Conservation (phyloP, 2,797 vertebrate genomes). For the Spondyliosoma cantharus region DNA sequence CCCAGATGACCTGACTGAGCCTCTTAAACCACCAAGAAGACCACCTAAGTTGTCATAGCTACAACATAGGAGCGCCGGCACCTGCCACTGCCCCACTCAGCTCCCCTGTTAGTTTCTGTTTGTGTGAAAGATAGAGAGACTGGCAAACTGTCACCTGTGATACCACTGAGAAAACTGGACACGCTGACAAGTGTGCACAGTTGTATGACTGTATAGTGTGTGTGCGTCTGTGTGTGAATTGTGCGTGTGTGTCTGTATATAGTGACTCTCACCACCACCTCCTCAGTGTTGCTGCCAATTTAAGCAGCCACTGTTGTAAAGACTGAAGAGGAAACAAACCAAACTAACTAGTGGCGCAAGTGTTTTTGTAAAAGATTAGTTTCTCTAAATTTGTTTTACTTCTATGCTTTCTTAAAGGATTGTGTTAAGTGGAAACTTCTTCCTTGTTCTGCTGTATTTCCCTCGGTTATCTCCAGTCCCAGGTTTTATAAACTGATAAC, state of each 20-base stretch:
- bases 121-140: constrained; percentile 35
- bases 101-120: constrained; percentile 51
- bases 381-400: constrained; percentile 74
- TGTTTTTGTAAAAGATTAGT: constrained; percentile 78
- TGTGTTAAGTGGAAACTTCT: constrained; percentile 63
- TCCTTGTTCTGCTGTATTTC: constrained; percentile 66
- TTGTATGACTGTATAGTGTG: constrained; percentile 61
- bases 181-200: constrained; percentile 54
- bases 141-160: constrained; percentile 60
- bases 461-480: constrained; percentile 48
- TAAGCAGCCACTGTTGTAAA: constrained; percentile 62
- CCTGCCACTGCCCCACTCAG: constrained; percentile 58
- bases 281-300: constrained; percentile 65
- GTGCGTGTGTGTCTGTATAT: constrained; percentile 52
- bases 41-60: constrained; percentile 53
- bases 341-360: constrained; percentile 70
- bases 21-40: constrained; percentile 45
- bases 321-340: constrained; percentile 71
- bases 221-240: constrained; percentile 10
- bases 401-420: constrained; percentile 69
- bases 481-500: constrained; percentile 62
- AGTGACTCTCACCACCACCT: constrained; percentile 71
- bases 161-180: constrained; percentile 70
- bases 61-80: constrained; percentile 49
- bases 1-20: constrained; percentile 55